Evolutionary conservation across 2,888 invertebrate species (phyloP).

Genomic region (Chrysotoxum bicinctum): DNA sequence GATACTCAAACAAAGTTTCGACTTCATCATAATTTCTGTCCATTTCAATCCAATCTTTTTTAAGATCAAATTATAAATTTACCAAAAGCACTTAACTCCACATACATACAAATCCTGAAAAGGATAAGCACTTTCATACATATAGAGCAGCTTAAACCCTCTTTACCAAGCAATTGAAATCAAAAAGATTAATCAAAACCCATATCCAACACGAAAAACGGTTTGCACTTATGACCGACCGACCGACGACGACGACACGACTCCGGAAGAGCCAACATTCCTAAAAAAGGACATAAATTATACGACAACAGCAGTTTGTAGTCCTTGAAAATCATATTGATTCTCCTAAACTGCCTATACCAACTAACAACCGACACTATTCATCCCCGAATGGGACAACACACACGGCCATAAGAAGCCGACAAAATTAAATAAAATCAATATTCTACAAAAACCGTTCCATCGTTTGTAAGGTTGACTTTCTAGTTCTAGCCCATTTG

Average conservation of each 20-base stretch:
- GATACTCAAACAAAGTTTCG: neutral
- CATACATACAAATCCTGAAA: constrained; percentile 6
- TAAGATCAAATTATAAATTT: constrained; percentile 47
- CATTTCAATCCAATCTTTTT: neutral
- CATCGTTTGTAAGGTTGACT: constrained; percentile 27
- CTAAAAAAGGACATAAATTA: constrained; percentile 57
- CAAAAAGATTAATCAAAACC: constrained; percentile 60
- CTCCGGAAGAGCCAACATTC: constrained; percentile 26
- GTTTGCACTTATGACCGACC: constrained; percentile 43
- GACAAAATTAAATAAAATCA: constrained; percentile 69
- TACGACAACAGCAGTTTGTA: constrained; percentile 46
- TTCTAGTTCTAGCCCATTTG: constrained; percentile 56
- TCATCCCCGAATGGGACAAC: constrained; percentile 46
- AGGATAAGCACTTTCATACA: neutral
- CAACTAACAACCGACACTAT: neutral
- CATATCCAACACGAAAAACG: constrained; percentile 20
- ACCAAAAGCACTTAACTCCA: constrained; percentile 56
- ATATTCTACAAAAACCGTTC: constrained; percentile 21
- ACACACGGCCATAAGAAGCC: neutral
- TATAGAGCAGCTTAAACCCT: neutral
- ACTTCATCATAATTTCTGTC: neutral
- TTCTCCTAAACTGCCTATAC: constrained; percentile 26
- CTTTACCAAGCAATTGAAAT: constrained; percentile 17
- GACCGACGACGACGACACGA: neutral
- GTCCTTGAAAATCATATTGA: constrained; percentile 57